phyloP scores from a whole-genome alignment of 2,113 vertebrate species.

The Emydura subglobosa region DNA sequence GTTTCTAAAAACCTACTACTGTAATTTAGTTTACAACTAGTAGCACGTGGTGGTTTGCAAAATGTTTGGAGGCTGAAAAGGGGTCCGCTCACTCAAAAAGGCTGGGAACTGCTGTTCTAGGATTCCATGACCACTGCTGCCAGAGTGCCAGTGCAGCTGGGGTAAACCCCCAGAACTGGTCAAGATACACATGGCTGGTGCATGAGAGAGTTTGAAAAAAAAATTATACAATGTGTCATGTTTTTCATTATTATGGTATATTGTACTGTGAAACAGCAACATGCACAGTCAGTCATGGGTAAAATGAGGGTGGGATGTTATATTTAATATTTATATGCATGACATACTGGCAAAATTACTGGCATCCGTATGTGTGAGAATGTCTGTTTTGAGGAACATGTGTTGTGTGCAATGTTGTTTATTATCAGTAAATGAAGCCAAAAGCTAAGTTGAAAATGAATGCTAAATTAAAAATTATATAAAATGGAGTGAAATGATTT shows the following conservation, averaged over 20 bases:
- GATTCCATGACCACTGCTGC: background rate
- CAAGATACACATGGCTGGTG: background rate
- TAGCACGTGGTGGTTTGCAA: too few relatives aligned
- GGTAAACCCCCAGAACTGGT: background rate
- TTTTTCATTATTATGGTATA: conserved; percentile 18
- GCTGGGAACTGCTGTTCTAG: too few relatives aligned
- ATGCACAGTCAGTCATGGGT: conserved; percentile 75
- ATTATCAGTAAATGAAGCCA: conserved; percentile 87
- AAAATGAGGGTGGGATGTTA: conserved; percentile 78
- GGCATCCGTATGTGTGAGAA: conserved; percentile 81
- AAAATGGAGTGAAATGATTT: conserved; percentile 85
- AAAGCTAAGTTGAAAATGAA: conserved; percentile 88
- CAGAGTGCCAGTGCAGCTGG: background rate
- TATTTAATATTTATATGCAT: conserved; percentile 78
- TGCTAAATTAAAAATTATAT: conserved; percentile 88
- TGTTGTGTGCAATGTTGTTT: conserved; percentile 84
- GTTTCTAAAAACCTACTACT: too few relatives aligned
- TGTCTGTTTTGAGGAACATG: conserved; percentile 81
- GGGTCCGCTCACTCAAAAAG: too few relatives aligned
- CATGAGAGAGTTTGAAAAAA: background rate
- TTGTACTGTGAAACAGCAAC: conserved; percentile 46
- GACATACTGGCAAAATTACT: conserved; percentile 78
- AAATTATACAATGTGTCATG: background rate
- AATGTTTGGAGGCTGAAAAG: too few relatives aligned
- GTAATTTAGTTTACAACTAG: too few relatives aligned